These are phyloP conservation scores for Caenorhabditis angaria DNA, from an alignment of 2,888 invertebrate genomes.

Conservation along the genomic window DNA sequence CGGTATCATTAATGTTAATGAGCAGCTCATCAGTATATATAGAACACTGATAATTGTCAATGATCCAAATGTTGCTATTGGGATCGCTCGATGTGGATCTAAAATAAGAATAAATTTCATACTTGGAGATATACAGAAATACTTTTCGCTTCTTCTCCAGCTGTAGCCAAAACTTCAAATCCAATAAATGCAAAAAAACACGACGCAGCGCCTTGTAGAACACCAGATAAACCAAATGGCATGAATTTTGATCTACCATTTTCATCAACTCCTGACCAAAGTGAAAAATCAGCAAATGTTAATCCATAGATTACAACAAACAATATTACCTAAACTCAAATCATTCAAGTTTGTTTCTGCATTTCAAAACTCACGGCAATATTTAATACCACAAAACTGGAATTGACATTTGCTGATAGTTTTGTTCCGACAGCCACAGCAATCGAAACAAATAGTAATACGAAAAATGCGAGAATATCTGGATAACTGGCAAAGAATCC, in stretches of 20 bases:
- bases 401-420: slow-evolving; percentile 73
- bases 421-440: slow-evolving; percentile 73
- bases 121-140: too few relatives aligned
- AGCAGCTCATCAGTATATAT: slow-evolving; percentile 53
- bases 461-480: slow-evolving; percentile 44
- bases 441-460: slow-evolving; percentile 35
- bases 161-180: slow-evolving; percentile 51
- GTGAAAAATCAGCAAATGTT: slow-evolving; percentile 83
- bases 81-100: slow-evolving; percentile 54
- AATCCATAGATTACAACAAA: slow-evolving; percentile 79
- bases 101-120: too few relatives aligned
- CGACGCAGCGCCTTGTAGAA: slow-evolving; percentile 44
- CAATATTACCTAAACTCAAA: too few relatives aligned
- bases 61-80: slow-evolving; percentile 54
- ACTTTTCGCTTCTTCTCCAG: slow-evolving; percentile 55
- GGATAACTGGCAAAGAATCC: slow-evolving; percentile 45
- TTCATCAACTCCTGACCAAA: slow-evolving; percentile 78
- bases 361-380: slow-evolving; percentile 65
- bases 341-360: too few relatives aligned
- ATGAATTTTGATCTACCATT: slow-evolving; percentile 42
- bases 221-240: slow-evolving; percentile 52
- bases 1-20: slow-evolving; percentile 53
- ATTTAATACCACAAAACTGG: slow-evolving; percentile 70
- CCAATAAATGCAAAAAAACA: slow-evolving; percentile 57
- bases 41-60: slow-evolving; percentile 42